Base-by-base conservation (phyloP, 2,113 vertebrate species). In the Periophthalmus modestus region DNA sequence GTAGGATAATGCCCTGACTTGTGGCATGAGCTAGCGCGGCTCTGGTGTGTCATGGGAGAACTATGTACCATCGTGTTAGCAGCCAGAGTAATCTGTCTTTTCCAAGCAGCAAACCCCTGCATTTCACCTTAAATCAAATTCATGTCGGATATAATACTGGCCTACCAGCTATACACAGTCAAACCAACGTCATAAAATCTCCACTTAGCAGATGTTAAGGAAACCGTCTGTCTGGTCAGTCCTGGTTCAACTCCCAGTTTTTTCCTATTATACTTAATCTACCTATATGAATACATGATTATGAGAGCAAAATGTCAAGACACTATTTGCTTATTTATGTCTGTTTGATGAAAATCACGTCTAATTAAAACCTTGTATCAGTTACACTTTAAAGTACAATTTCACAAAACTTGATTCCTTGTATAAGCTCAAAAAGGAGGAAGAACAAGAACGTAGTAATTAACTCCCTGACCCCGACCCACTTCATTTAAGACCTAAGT, bases 71-170 rank as follows among this genome's bases (percentile, higher is more conserved):
- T 24, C 47, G 14, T n/a, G 67, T 67, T 75, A 75, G 46, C 72
- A 57, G 63, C 18, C 55, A 59, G 68, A 19, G n/a, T 65, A n/a
- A 80, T 74, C 66, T 66, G 54, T 47, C 36, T 67, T 47, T 77
- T 54, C 43, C n/a, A n/a, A 66, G 47, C 3, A 67, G 57, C 34
- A 46, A 0, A 55, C 72, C 78, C 34, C 28, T 72, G 63, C 71
- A 84, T n/a, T 28, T 79, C 43, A 73, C 72, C 82, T 73, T 62
- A 74, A 71, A 78, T 66, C n/a, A n/a, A 78, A 82, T 76, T 82
- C 24, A 71, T 69, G 66, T 74, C 48, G 48, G 68, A 83, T 63
- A n/a, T 74, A 69, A 68, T 82, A 71, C 48, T 71, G 11, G n/a
- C n/a, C 71, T 62, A 23, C 14, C 52, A 70, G 68, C 48, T n/a